These are phyloP conservation scores for Gortyna flavago DNA, from an alignment of 2,888 invertebrate species.

Conservation along the genomic window DNA sequence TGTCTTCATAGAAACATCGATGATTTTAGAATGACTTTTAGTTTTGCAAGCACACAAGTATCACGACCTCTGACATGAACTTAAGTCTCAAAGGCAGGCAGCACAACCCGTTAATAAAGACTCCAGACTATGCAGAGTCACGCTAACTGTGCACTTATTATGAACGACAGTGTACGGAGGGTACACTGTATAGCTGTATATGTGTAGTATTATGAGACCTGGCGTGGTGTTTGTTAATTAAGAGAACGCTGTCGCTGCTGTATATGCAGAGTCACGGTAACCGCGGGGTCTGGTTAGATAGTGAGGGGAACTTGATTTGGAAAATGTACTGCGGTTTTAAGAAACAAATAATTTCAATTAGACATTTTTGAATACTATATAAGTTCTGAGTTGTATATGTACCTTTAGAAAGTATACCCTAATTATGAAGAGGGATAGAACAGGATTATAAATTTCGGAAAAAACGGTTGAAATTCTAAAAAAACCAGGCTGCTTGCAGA, in stretches of 20 bases:
- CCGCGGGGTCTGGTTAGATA: no score
- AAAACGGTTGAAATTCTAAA: no score
- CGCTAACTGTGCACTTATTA: conserved; percentile 46
- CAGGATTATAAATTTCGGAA: no score
- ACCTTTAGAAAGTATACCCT: not conserved
- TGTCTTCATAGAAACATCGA: not conserved
- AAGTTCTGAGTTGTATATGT: not conserved
- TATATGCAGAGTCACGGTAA: conserved; percentile 35
- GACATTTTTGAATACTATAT: no score
- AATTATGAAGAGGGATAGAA: not conserved
- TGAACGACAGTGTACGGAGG: conserved; percentile 23
- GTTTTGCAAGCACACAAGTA: not conserved
- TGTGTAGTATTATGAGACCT: conserved; percentile 12
- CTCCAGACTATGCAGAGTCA: conserved; percentile 46
- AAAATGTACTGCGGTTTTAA: not conserved
- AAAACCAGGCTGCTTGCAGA: not conserved
- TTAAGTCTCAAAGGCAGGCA: conserved; percentile 24
- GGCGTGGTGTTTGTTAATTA: conserved; percentile 2
- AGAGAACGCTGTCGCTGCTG: not conserved
- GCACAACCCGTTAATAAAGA: conserved; percentile 25
- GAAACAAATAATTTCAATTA: not conserved
- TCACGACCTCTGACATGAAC: conserved; percentile 27
- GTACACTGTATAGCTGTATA: conserved; percentile 34
- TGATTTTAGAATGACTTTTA: conserved; percentile 11
- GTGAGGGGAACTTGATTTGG: not conserved